Evolutionary conservation across 2,888 invertebrate genomes (phyloP).

Genomic region (Meteorus cinctellus): DNA sequence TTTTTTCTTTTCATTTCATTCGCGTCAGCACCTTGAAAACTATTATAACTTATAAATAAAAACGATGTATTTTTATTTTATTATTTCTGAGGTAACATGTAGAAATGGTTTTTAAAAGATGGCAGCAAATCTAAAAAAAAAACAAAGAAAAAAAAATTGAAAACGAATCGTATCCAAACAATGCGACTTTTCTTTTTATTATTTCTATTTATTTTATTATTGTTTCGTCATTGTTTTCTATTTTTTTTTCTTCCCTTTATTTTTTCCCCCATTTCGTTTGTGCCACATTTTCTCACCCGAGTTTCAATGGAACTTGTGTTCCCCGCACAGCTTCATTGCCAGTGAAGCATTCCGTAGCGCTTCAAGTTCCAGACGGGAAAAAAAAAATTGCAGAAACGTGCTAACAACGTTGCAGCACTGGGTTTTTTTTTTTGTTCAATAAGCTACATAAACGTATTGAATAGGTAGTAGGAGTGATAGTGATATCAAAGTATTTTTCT

Average conservation of each 20-base stretch:
- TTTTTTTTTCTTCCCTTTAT: conserved; percentile 5
- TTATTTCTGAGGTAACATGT: conserved; percentile 7
- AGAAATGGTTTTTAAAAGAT: not conserved
- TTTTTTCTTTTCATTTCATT: not conserved
- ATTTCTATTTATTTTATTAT: not conserved
- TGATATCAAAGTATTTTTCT: not conserved
- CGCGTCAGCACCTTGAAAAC: not conserved
- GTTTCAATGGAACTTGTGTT: conserved; percentile 19
- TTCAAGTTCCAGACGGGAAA: not conserved
- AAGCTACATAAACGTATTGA: not conserved
- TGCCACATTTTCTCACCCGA: not conserved
- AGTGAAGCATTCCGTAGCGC: conserved; percentile 7
- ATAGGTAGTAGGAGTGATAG: not conserved
- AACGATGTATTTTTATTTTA: not conserved
- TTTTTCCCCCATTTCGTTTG: not conserved
- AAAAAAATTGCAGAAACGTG: not conserved
- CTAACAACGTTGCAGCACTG: not conserved
- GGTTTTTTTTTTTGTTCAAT: conserved; percentile 3
- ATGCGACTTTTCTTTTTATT: not conserved
- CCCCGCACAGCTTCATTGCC: conserved; percentile 6
- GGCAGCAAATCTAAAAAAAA: not conserved
- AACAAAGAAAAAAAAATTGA: not conserved
- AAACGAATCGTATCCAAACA: not conserved
- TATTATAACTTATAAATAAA: not conserved
- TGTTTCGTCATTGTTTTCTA: not conserved